phyloP scores from a whole-genome alignment of 53 echinoderm and acorn worm species.

The Temnopleurus reevesii region DNA sequence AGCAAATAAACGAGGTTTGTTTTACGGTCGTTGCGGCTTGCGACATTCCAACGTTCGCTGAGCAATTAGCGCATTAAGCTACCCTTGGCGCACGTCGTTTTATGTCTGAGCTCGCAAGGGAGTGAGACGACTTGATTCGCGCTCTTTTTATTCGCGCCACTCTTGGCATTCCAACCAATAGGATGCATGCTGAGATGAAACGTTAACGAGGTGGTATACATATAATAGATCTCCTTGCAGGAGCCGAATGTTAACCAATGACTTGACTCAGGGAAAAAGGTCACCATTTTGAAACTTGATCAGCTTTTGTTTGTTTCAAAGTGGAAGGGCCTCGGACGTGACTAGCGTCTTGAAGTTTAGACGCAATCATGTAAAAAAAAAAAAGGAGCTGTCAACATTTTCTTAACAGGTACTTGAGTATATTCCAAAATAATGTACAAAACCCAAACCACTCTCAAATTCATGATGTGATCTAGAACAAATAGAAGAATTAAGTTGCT shows the following conservation, averaged over 20 bases:
- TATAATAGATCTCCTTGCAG: conserved; percentile 21
- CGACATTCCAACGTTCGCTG: conserved; percentile 37
- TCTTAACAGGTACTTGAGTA: too few species aligned
- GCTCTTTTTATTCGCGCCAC: conserved; percentile 5
- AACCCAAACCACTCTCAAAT: too few species aligned
- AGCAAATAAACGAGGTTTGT: conserved; percentile 22
- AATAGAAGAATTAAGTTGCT: too few species aligned
- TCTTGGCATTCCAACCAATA: conserved; percentile 37
- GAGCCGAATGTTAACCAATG: conserved; percentile 36
- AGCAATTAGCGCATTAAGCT: conserved; percentile 56
- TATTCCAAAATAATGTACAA: too few species aligned
- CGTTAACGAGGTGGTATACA: conserved; percentile 51
- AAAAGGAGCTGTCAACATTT: too few species aligned
- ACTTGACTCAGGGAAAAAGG: background rate
- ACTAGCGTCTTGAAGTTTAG: background rate
- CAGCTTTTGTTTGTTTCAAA: background rate
- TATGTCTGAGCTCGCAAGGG: background rate
- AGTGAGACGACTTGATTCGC: conserved; percentile 29
- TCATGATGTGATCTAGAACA: too few species aligned
- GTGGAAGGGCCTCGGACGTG: background rate
- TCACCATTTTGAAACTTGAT: conserved; percentile 26
- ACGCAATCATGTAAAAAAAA: too few species aligned
- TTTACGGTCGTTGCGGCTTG: conserved; percentile 17
- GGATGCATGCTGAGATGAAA: conserved; percentile 6
- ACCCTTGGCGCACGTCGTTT: background rate